phyloP scores from a whole-genome alignment of 2,888 invertebrate genomes.

The Cryptosula pallasiana region DNA sequence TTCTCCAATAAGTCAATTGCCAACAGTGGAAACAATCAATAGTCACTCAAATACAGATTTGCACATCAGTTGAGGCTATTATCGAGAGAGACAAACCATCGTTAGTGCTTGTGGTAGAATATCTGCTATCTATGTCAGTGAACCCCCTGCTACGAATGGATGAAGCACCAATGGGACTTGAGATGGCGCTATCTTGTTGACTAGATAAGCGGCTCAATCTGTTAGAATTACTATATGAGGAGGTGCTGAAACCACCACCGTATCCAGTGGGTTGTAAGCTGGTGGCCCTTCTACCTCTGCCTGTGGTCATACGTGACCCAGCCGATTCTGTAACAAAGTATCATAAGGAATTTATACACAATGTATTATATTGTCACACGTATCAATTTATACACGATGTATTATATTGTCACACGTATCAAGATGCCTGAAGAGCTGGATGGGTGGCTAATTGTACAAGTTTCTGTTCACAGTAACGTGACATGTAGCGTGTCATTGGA shows the following conservation, averaged over 20 bases:
- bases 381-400: too few species aligned
- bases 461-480: too few species aligned
- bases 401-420: too few species aligned
- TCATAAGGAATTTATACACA: too few species aligned
- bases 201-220: constrained; percentile 16
- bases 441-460: too few species aligned
- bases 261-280: neutral
- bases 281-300: constrained; percentile 1
- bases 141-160: neutral
- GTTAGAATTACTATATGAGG: constrained; percentile 2
- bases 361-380: too few species aligned
- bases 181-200: constrained; percentile 1
- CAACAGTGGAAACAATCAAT: too few species aligned
- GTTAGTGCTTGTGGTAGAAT: neutral
- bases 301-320: neutral
- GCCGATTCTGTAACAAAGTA: constrained; percentile 11
- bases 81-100: neutral
- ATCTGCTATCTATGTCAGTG: constrained; percentile 1
- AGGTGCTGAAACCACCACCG: neutral
- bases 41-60: too few species aligned
- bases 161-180: neutral
- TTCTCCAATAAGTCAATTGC: too few species aligned
- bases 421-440: too few species aligned
- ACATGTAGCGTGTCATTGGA: too few species aligned
- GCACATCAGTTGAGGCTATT: too few species aligned